Base-by-base conservation (phyloP, 2,797 vertebrate species). In the Urosaurus nigricauda region DNA sequence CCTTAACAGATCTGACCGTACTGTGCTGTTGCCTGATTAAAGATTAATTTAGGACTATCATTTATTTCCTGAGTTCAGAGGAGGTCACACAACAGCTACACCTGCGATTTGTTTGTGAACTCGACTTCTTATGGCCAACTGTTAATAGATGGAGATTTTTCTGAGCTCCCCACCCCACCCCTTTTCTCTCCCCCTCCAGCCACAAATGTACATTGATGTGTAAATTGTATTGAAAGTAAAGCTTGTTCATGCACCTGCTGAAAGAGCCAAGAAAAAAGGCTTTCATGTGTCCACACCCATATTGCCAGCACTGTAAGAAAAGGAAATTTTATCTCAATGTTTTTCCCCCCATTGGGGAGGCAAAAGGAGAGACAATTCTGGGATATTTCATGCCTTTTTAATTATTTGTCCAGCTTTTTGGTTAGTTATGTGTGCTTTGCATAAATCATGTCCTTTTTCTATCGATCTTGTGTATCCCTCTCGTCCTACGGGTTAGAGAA, bases 101-200 rank as follows among this genome's bases (percentile, higher is more conserved):
- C 95, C 96, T 97, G 96, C 95, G 91, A 90, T 37, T 89, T 96
- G 94, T 95, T 95, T 96, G 94, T 88, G 93, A 91, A 91, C 87
- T 85, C 79, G 0, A 0, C 78, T 93, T 81, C 89, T 93, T 89
- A 92, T 92, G 92, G 91, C 0, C 16, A 95, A 87, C 93, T 91
- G 95, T 92, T 94, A 95, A 96, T 92, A 92, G 96, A 95, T 47
- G 2, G 89, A 81, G 90, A 84, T 89, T 93, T 60, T 94, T 87
- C 47, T 26, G n/a, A 24, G 11, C 21, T 35, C n/a, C 14, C 77
- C 14, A 1, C 56, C 17, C 56, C 51, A 17, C 51, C 85, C 53
- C 3, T 3, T 4, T 53, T 51, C 29, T 79, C 47, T 53, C 14
- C 13, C 3, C 21, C 65, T 68, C n/a, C 37, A 24, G 73, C 68